A percentile compares a stretch with the other conserved stretches of the same genome.
These are phyloP conservation scores for Tipula vernalis DNA, from an alignment of 2,888 invertebrate genomes.

Conservation along the genomic window DNA sequence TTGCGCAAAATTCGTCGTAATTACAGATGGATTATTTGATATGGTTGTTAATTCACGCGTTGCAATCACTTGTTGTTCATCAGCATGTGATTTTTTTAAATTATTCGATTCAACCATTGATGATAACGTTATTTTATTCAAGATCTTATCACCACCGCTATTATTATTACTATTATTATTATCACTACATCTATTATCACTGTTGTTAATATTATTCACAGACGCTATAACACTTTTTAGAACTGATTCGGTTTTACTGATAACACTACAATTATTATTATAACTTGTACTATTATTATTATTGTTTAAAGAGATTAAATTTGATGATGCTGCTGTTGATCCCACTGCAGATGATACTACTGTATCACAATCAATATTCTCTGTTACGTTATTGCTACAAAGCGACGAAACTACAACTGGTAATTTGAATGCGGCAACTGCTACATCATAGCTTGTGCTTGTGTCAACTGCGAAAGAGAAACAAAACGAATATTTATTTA, in stretches of 20 bases:
- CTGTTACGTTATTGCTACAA: slow-evolving; percentile 10
- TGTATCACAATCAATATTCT: not conserved
- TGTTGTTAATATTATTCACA: not conserved
- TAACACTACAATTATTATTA: not conserved
- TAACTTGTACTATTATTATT: not conserved
- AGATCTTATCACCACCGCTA: not conserved
- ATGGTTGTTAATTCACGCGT: not conserved
- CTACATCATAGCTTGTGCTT: slow-evolving; percentile 18
- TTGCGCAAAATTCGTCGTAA: slow-evolving; percentile 12
- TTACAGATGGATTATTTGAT: slow-evolving; percentile 13
- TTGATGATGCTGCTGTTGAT: not conserved
- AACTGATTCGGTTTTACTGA: not conserved
- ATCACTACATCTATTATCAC: not conserved
- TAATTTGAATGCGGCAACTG: slow-evolving; percentile 18
- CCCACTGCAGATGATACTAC: not conserved
- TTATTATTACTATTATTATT: not conserved
- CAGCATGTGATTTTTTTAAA: slow-evolving; percentile 9
- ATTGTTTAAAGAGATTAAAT: not conserved
- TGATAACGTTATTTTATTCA: not conserved
- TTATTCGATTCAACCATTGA: slow-evolving; percentile 10
- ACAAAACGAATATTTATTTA: not conserved
- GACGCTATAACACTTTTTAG: not conserved
- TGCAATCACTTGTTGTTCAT: not conserved
- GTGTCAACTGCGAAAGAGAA: slow-evolving; percentile 16
- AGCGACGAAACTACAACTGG: slow-evolving; percentile 19